A percentile compares a stretch with the other conserved stretches of the same genome.
Evolutionary conservation across 2,888 invertebrate genomes (phyloP).

Genomic region (Schizaphis graminum): DNA sequence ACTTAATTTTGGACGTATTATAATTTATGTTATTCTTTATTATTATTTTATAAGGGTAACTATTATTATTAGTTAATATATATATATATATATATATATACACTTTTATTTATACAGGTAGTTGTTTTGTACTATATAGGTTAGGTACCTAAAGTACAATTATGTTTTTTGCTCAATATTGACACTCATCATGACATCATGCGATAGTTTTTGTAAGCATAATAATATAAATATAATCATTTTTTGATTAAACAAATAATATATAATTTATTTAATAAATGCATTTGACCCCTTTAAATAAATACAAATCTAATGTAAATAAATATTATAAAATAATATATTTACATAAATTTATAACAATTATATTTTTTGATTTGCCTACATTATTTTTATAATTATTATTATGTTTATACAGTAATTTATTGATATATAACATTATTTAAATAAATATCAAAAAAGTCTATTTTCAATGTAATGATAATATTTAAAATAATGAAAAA

Average conservation of each 20-base stretch:
- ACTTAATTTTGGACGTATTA: not conserved
- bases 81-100: not conserved
- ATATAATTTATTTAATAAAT: no score
- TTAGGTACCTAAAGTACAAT: not conserved
- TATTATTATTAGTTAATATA: not conserved
- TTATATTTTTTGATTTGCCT: not conserved
- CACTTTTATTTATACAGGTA: not conserved
- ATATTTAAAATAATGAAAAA: no score
- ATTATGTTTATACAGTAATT: not conserved
- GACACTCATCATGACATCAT: accelerated
- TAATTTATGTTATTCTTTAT: not conserved
- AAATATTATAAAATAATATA: not conserved
- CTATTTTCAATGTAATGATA: not conserved
- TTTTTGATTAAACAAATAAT: not conserved
- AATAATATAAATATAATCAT: not conserved
- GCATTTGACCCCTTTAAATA: not conserved
- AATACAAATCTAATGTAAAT: not conserved
- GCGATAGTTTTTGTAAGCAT: not conserved
- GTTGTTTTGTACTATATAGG: not conserved
- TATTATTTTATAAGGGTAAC: not conserved
- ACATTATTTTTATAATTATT: constrained; percentile 1
- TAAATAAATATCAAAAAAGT: not conserved
- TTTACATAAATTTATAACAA: not conserved
- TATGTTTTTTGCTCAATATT: not conserved
- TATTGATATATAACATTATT: not conserved